These are phyloP conservation scores for Stenurella melanura DNA, from an alignment of 2,888 invertebrate species.

Conservation along the genomic window DNA sequence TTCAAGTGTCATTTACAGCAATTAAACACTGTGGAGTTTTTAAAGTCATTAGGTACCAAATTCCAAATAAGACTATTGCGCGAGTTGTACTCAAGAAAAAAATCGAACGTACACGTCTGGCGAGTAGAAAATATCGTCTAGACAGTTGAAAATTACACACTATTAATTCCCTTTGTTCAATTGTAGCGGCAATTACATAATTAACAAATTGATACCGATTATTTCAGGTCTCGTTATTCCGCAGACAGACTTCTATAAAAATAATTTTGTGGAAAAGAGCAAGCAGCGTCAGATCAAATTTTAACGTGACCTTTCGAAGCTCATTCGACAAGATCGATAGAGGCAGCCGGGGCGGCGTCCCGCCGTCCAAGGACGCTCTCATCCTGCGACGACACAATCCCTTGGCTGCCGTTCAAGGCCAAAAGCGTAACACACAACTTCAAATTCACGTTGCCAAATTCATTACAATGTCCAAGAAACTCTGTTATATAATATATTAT, in stretches of 20 bases:
- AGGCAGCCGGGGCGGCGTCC: slow-evolving; percentile 55
- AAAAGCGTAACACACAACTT: slow-evolving; percentile 41
- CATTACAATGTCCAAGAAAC: not conserved
- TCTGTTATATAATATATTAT: not conserved
- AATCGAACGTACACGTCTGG: not conserved
- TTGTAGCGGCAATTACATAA: not conserved
- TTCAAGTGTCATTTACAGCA: no score
- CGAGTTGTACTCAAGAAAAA: not conserved
- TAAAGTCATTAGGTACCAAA: no score
- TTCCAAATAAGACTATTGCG: no score
- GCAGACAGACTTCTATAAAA: not conserved
- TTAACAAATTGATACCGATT: not conserved
- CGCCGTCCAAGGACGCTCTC: slow-evolving; percentile 57
- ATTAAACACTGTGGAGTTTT: no score
- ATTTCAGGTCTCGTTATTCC: slow-evolving; percentile 8
- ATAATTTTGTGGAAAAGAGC: slow-evolving; percentile 28
- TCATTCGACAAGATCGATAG: slow-evolving; percentile 39
- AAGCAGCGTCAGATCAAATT: slow-evolving; percentile 21
- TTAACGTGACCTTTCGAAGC: slow-evolving; percentile 37
- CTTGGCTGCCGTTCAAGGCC: slow-evolving; percentile 56
- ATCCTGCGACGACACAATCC: slow-evolving; percentile 58
- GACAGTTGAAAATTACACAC: not conserved
- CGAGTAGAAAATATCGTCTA: not conserved
- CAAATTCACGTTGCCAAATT: slow-evolving; percentile 23
- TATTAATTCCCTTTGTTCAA: not conserved